These are phyloP conservation scores for Fukomys damarensis DNA, from an alignment of 2,113 vertebrate species.

Conservation along the genomic window DNA sequence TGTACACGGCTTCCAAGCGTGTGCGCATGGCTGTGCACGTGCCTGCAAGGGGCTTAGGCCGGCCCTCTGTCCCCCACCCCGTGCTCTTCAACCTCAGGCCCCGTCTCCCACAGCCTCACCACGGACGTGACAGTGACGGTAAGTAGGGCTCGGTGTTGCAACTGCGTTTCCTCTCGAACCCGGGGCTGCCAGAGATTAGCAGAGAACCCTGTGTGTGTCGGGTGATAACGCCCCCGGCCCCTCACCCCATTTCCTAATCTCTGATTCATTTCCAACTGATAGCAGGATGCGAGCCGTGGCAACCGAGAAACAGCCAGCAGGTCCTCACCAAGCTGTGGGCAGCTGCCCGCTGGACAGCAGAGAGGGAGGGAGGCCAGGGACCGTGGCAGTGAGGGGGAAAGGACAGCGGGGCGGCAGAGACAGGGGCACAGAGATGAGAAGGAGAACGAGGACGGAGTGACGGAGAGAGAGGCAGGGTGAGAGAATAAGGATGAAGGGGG, in stretches of 20 bases:
- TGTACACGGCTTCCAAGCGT: background rate
- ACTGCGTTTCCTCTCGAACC: constrained; percentile 84
- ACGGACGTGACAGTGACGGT: constrained; percentile 75
- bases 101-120: background rate
- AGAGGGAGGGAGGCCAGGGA: background rate
- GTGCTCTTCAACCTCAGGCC: background rate
- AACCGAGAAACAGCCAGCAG: constrained; percentile 18
- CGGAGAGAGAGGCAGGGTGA: background rate
- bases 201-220: constrained; percentile 75
- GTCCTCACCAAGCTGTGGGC: background rate
- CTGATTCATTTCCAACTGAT: constrained; percentile 85
- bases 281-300: constrained; percentile 73
- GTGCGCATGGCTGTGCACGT: background rate
- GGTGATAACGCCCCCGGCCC: constrained; percentile 80
- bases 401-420: background rate
- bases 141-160: constrained; percentile 82
- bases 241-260: constrained; percentile 85
- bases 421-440: no score
- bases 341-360: background rate
- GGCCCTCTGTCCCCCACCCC: background rate
- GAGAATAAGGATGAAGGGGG: background rate
- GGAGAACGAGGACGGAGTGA: no score
- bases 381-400: background rate
- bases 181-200: constrained; percentile 83
- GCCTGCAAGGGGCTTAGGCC: background rate